Evolutionary conservation across 2,113 vertebrate species (phyloP).

Genomic region (Proteles cristata): DNA sequence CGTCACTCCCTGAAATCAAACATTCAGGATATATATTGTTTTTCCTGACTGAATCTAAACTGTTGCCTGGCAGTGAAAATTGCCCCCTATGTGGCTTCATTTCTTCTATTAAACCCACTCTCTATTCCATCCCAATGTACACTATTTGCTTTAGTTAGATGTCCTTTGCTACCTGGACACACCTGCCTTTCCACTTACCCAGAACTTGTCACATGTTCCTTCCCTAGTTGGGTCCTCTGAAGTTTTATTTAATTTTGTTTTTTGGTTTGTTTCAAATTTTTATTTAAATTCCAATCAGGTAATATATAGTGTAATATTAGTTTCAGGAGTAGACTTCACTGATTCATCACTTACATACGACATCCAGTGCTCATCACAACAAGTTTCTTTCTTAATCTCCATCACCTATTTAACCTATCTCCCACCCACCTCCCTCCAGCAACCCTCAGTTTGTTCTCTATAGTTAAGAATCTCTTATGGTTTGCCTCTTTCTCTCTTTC

Average conservation of each 20-base stretch:
- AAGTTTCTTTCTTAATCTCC: too few species aligned
- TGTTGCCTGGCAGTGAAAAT: background rate
- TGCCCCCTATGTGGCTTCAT: background rate
- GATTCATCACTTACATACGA: too few species aligned
- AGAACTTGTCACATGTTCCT: background rate
- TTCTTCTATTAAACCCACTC: background rate
- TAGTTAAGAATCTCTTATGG: too few species aligned
- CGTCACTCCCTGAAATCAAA: background rate
- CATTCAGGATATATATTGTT: background rate
- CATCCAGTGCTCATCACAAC: too few species aligned
- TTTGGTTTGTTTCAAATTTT: too few species aligned
- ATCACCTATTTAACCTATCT: too few species aligned
- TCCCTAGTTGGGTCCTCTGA: background rate
- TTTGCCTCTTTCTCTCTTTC: too few species aligned
- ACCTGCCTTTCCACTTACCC: background rate
- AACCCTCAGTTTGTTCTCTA: too few species aligned
- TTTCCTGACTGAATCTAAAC: background rate
- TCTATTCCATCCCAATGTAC: background rate
- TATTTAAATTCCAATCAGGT: too few species aligned
- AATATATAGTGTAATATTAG: too few species aligned
- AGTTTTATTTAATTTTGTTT: background rate
- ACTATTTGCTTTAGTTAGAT: background rate
- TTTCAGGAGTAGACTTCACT: too few species aligned
- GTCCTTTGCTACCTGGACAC: background rate
- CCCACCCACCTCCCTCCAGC: too few species aligned